Evolutionary conservation across 2,888 invertebrate species (phyloP), one percentile per base, ranked within the genome.

Genomic region (Aethes cnicana): DNA sequence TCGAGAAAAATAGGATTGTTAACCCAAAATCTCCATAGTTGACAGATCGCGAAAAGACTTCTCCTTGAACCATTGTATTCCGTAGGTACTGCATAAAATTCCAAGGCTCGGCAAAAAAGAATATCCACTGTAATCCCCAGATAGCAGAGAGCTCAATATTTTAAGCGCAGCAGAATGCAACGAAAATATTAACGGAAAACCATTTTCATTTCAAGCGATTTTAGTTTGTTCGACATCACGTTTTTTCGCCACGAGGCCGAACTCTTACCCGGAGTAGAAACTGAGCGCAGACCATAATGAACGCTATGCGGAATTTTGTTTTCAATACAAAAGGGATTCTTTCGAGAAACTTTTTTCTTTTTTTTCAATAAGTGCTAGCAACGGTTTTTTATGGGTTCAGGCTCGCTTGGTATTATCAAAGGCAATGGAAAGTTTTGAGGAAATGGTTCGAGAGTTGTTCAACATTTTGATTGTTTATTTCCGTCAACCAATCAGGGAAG

Each of bases 251-350:
- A 8, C 2, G n/a, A 33, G 7, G 14, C 14, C 33, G 18, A 48
- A 33, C 18, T 39, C 18, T 20, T 30, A 35, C 30, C 28, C 43
- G 43, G 21, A 42, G 52, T 41, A 55, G 57, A 55, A 63, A 60
- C 41, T 39, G 56, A 66, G 59, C 55, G 64, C 63, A 63, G 56
- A 65, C 56, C 53, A 57, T 69, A 72, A 74, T 74, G 69, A 75
- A 73, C 67, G 69, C 68, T 64, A 66, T 64, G 69, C 67, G 69
- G 66, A 73, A 76, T 62, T 67, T 76, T 74, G 74, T 77, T 74
- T 71, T 58, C 62, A 52, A 57, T 59, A 47, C 33, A 54, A 42
- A 43, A 47, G 42, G 30, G 30, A 43, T 42, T 54, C 49, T 43
- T 41, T 48, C 32, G 16, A 35, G 35, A 16, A 21, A 35, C 42